These are phyloP conservation scores for Phocides pigmalion DNA, from an alignment of 1,140 invertebrate species.

Conservation along the genomic window DNA sequence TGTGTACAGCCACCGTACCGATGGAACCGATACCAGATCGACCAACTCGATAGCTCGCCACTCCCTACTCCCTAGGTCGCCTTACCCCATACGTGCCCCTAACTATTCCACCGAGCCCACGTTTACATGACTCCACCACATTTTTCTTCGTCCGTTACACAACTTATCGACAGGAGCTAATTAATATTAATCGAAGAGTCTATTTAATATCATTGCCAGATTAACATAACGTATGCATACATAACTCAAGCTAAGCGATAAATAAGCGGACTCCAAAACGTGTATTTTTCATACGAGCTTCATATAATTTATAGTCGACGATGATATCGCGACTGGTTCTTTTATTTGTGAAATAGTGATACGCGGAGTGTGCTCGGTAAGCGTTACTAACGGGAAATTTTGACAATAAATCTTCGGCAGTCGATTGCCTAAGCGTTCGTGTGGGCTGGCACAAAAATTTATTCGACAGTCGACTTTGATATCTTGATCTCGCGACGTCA, in stretches of 20 bases:
- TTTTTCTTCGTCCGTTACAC: slow-evolving; percentile 28
- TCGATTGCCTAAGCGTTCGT: slow-evolving; percentile 81
- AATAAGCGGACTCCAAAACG: slow-evolving; percentile 78
- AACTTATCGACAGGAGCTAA: slow-evolving; percentile 51
- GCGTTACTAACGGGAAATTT: slow-evolving; percentile 83
- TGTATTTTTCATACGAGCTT: slow-evolving; percentile 81
- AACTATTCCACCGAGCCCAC: slow-evolving; percentile 33
- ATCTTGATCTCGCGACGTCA: slow-evolving; percentile 75
- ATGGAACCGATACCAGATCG: slow-evolving; percentile 75
- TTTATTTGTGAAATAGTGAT: slow-evolving; percentile 83
- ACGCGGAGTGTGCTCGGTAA: slow-evolving; percentile 79
- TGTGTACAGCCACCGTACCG: slow-evolving; percentile 72
- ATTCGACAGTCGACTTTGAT: slow-evolving; percentile 76
- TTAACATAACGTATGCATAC: slow-evolving; percentile 75
- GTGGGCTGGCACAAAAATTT: slow-evolving; percentile 78
- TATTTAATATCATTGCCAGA: slow-evolving; percentile 59
- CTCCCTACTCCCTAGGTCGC: slow-evolving; percentile 44
- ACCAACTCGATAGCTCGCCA: slow-evolving; percentile 59
- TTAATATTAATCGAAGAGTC: slow-evolving; percentile 66
- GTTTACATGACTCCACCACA: slow-evolving; percentile 8
- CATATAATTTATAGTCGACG: slow-evolving; percentile 81
- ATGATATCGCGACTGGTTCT: slow-evolving; percentile 82
- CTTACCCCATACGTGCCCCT: slow-evolving; percentile 34
- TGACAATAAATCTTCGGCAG: slow-evolving; percentile 81
- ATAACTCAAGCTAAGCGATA: slow-evolving; percentile 76